Evolutionary conservation across 2,113 vertebrate genomes (phyloP).

Genomic region (Lethenteron camtschaticum): DNA sequence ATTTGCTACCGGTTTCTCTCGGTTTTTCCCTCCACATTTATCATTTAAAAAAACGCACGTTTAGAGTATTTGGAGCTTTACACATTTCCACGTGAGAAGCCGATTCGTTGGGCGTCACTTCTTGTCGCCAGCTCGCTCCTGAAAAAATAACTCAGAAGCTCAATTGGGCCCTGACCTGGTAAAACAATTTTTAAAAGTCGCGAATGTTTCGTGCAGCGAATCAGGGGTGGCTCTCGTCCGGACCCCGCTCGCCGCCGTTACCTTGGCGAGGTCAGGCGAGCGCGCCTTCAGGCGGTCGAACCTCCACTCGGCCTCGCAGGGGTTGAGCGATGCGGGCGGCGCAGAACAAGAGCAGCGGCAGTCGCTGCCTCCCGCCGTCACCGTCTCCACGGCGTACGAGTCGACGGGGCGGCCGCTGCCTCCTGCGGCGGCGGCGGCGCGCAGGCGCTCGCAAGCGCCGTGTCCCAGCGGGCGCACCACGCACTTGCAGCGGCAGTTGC

Average conservation of each 20-base stretch:
- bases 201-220: too few species aligned
- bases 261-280: not conserved
- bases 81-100: too few species aligned
- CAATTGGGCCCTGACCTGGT: too few species aligned
- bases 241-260: not conserved
- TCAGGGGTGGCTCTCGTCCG: too few species aligned
- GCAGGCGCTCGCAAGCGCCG: slow-evolving; percentile 46
- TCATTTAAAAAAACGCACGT: too few species aligned
- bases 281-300: slow-evolving; percentile 47
- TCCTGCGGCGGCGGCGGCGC: slow-evolving; percentile 13
- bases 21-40: too few species aligned
- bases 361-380: slow-evolving; percentile 42
- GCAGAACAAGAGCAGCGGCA: slow-evolving; percentile 84
- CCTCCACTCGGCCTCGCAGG: slow-evolving; percentile 60
- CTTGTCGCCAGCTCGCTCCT: too few species aligned
- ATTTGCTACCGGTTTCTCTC: too few species aligned
- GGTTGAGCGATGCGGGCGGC: slow-evolving; percentile 60
- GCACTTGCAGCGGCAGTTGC: slow-evolving; percentile 79
- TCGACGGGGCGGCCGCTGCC: slow-evolving; percentile 33
- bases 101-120: too few species aligned
- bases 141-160: too few species aligned
- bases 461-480: slow-evolving; percentile 66
- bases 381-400: slow-evolving; percentile 69
- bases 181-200: too few species aligned
- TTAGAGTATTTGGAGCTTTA: too few species aligned